Evolutionary conservation across 2,888 invertebrate genomes (phyloP).

Genomic region (Sipunculus nudus): DNA sequence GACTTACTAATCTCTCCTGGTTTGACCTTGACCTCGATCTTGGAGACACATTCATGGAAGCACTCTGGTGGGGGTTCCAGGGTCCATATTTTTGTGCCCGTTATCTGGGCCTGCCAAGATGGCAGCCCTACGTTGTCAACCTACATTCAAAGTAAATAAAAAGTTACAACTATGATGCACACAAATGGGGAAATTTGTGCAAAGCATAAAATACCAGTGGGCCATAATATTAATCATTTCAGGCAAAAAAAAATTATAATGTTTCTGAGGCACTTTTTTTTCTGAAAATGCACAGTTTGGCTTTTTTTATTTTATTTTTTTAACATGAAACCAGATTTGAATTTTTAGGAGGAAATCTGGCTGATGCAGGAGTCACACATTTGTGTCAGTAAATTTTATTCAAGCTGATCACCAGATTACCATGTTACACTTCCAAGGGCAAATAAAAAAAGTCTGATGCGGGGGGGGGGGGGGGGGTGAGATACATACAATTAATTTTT

Average conservation of each 20-base stretch:
- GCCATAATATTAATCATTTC: too few relatives aligned
- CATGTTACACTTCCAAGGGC: too few relatives aligned
- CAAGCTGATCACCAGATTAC: too few relatives aligned
- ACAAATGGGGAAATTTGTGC: too few relatives aligned
- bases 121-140: conserved; percentile 92
- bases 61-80: conserved; percentile 94
- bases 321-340: not conserved
- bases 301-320: not conserved
- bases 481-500: too few relatives aligned
- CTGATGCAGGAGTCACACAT: too few relatives aligned
- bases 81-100: conserved; percentile 87
- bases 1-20: conserved; percentile 90
- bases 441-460: too few relatives aligned
- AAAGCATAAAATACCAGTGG: too few relatives aligned
- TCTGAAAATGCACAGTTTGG: not conserved
- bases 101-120: conserved; percentile 97
- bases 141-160: conserved; percentile 68
- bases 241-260: too few relatives aligned
- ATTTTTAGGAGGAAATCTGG: not conserved
- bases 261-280: not conserved
- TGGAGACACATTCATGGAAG: conserved; percentile 76
- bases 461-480: too few relatives aligned
- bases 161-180: not conserved
- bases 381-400: too few relatives aligned
- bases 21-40: conserved; percentile 77